Base-by-base conservation (phyloP, 1,140 invertebrate genomes). In the Oryctes rhinoceros region DNA sequence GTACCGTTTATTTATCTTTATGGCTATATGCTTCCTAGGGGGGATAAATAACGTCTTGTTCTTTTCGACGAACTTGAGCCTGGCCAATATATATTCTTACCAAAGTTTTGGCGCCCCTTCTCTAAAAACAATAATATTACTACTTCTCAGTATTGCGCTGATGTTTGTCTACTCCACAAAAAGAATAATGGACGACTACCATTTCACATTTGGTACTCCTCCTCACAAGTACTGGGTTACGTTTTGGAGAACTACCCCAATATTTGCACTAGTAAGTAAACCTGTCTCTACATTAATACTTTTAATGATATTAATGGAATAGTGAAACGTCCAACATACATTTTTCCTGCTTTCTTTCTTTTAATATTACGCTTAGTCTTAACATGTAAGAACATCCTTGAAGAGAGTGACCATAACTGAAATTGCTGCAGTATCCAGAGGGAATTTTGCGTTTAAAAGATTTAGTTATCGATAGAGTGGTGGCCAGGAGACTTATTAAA, bases 221-320 rank as follows among this genome's bases (percentile, higher is more conserved):
- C 76, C 76, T n/a, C 47, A 59, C 49, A 20, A 53, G 9, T 78
- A 78, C 30, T 78, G 76, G 76, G 4, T 53, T 4, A 35, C 30
- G 24, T 59, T 53, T 37, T 78, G 76, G 77, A 62, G 48, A 78
- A 59, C 77, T 13, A 48, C 24, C 1, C 77, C 77, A 15, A 24
- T 78, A 53, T 78, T 78, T 39, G 10, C 47, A 20, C 35, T 78
- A 37, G 77, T 78, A 78, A 59, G 18, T 59, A 24, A n/a, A n/a
- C n/a, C n/a, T n/a, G n/a, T n/a, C n/a, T n/a, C n/a, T n/a, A n/a
- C n/a, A n/a, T n/a, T n/a, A n/a, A n/a, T n/a, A n/a, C n/a, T n/a
- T n/a, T n/a, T n/a, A n/a, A n/a, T n/a, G n/a, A n/a, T n/a, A n/a
- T n/a, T n/a, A n/a, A n/a, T n/a, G n/a, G n/a, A n/a, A n/a, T n/a